A percentile compares a stretch with the other conserved stretches of the same genome.
Evolutionary conservation across 2,113 vertebrate genomes (phyloP).

Genomic region (Ceyx melanurus): DNA sequence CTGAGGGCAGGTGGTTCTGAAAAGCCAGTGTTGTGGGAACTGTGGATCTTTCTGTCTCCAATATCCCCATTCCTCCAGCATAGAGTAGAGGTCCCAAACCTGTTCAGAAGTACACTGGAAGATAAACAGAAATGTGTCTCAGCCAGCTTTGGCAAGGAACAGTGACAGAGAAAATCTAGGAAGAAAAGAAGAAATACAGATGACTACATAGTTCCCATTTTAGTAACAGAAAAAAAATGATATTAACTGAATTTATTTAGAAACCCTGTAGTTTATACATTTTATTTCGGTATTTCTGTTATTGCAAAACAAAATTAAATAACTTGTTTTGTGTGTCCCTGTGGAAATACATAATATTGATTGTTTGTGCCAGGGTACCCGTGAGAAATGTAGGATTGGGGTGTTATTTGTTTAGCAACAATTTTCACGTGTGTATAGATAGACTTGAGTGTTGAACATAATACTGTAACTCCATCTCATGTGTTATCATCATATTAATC

Average conservation of each 20-base stretch:
- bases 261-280: rapidly evolving
- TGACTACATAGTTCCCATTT: neutral
- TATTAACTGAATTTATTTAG: neutral
- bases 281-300: neutral
- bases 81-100: neutral
- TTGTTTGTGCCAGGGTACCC: neutral
- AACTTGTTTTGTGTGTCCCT: neutral
- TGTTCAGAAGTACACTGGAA: neutral
- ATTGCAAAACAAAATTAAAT: neutral
- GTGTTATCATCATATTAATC: neutral
- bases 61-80: neutral
- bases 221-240: neutral
- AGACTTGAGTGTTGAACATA: neutral
- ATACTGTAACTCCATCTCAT: neutral
- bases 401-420: neutral
- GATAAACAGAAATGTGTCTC: neutral
- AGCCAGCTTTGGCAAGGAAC: neutral
- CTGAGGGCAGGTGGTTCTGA: neutral
- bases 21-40: neutral
- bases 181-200: neutral
- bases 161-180: neutral
- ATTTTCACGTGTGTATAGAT: rapidly evolving
- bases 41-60: neutral
- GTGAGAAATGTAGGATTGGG: rapidly evolving
- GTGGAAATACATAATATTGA: neutral